These are phyloP conservation scores for Atrina japonica DNA, from an alignment of 2,888 invertebrate species.

Conservation along the genomic window DNA sequence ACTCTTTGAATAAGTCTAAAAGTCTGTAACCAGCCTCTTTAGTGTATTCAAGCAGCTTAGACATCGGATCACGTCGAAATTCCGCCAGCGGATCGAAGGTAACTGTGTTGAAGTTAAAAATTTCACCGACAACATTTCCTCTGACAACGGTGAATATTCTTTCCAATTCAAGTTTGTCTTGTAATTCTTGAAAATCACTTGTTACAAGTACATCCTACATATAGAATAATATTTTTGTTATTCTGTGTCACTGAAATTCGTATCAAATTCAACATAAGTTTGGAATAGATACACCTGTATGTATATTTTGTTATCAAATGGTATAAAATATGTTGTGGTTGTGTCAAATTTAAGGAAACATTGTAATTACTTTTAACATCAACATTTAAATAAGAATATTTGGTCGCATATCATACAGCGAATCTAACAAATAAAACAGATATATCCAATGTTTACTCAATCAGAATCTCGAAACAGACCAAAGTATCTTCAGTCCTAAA, in stretches of 20 bases:
- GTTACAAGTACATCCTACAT: slow-evolving; percentile 72
- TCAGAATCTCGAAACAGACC: no score
- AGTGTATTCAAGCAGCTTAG: slow-evolving; percentile 67
- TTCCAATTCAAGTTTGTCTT: slow-evolving; percentile 60
- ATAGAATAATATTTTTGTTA: no score
- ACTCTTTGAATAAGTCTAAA: slow-evolving; percentile 75
- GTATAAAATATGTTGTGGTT: no score
- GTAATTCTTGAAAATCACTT: slow-evolving; percentile 65
- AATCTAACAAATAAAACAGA: no score
- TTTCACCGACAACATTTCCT: slow-evolving; percentile 62
- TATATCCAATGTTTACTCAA: no score
- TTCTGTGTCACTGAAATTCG: no score
- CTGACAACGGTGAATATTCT: slow-evolving; percentile 62
- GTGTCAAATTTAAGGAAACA: no score
- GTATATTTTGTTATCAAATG: no score
- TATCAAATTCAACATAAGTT: no score
- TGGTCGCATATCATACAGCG: no score
- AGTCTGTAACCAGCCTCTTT: slow-evolving; percentile 69
- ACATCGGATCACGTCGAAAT: slow-evolving; percentile 71
- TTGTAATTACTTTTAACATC: not conserved
- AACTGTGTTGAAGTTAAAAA: slow-evolving; percentile 29
- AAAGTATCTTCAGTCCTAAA: no score
- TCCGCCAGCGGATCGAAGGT: slow-evolving; percentile 48
- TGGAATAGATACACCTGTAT: no score
- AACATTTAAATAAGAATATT: not conserved